Evolutionary conservation across 2,888 invertebrate genomes (phyloP).

Genomic region (Tiliacea aurago): DNA sequence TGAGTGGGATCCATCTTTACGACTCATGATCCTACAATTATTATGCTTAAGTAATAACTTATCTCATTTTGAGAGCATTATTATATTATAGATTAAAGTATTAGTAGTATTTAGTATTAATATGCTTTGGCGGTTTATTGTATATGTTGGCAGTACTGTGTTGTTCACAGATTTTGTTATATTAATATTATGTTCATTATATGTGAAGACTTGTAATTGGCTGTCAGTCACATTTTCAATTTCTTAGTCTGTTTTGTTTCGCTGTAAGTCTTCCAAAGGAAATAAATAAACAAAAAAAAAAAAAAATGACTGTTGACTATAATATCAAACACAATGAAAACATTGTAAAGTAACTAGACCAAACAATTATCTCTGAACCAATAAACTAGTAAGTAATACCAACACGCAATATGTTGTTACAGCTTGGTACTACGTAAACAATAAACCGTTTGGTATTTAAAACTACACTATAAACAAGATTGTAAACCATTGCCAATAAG

Average conservation of each 20-base stretch:
- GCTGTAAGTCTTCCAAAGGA: no score
- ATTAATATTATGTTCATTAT: no score
- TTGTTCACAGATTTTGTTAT: no score
- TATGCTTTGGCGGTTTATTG: no score
- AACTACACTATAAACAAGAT: conserved; percentile 42
- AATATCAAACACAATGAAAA: conserved; percentile 19
- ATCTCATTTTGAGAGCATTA: background rate
- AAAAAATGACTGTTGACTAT: conserved; percentile 3
- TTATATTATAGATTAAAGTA: no score
- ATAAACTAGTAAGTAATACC: conserved; percentile 33
- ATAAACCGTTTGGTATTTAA: conserved; percentile 49
- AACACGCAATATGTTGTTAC: conserved; percentile 43
- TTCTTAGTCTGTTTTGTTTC: no score
- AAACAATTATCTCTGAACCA: conserved; percentile 43
- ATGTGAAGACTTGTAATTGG: no score
- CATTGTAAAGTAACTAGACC: conserved; percentile 27
- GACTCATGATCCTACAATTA: background rate
- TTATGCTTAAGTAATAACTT: background rate
- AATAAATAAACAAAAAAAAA: no score
- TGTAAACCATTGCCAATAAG: conserved; percentile 36
- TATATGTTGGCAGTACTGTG: no score
- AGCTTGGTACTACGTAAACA: conserved; percentile 33
- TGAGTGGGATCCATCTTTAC: background rate
- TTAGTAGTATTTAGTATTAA: no score
- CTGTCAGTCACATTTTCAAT: no score